Base-by-base conservation (phyloP, 2,888 invertebrate species). In the Dryocosmus kuriphilus region DNA sequence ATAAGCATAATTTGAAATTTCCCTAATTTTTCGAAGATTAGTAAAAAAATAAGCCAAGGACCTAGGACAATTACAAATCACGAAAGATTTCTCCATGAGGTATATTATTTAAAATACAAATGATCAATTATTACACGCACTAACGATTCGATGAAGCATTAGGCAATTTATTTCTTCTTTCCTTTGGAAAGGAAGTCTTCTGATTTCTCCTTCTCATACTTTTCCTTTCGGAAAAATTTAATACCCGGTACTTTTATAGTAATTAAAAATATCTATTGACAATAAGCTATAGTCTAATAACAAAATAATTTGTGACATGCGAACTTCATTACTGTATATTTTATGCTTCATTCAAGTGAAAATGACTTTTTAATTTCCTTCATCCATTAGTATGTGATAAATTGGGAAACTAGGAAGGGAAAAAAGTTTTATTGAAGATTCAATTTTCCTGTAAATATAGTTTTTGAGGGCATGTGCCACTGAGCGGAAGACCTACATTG, bases 61-160 rank as follows among this genome's bases (percentile, higher is more conserved):
- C 51, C 19, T 30, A 19, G 0, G 30, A 27, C 51, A 51, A 30
- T 71, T 71, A 14, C 71, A 71, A 71, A 46, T 32, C 51, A 51
- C n/a, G 30, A 30, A 71, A 71, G 46, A 71, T 71, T 71, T 71
- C 71, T 71, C 71, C 51, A 19, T 51, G 27, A 30, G 27, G 32
- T n/a, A 51, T 71, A 51, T 71, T 19, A 46, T 71, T 71, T 30
- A n/a, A 51, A 71, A 51, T n/a, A 51, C 51, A 51, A 71, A 51
- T 71, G 46, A 30, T 71, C 51, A 71, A 71, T 71, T 46, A 71
- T 51, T 51, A 51, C 19, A 71, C 30, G 71, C 71, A 51, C 51
- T 71, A 51, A 71, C 51, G 71, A 32, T 71, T 71, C 51, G 46
- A 51, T 51, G 27, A 32, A 71, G n/a, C 27, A 71, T 71, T 71